A percentile compares a stretch with the other conserved stretches of the same genome.
phyloP scores from a whole-genome alignment of 2,888 invertebrate species.

The Pseudolycoriella hygida region DNA sequence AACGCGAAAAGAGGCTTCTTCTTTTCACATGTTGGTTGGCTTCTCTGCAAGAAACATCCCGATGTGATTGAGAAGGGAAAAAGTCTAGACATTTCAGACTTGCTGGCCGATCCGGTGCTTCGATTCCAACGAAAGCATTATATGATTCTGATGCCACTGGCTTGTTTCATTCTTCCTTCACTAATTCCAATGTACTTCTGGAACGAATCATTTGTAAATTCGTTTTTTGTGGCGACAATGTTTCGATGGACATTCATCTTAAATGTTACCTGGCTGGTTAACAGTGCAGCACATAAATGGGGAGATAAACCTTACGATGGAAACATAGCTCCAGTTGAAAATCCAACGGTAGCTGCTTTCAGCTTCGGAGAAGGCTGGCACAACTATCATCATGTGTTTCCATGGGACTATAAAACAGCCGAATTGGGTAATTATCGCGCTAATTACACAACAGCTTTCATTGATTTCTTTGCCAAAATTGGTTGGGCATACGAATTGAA shows the following conservation, averaged over 20 bases:
- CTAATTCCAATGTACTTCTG: conserved; percentile 56
- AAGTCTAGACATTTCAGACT: conserved; percentile 67
- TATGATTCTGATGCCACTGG: conserved; percentile 49
- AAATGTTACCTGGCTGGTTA: conserved; percentile 80
- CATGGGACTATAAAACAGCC: conserved; percentile 71
- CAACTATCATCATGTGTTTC: conserved; percentile 70
- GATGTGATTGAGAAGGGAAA: conserved; percentile 76
- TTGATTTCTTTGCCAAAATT: conserved; percentile 62
- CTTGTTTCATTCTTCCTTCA: conserved; percentile 64
- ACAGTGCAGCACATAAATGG: conserved; percentile 74
- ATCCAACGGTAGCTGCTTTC: conserved; percentile 38
- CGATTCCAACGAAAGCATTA: conserved; percentile 73
- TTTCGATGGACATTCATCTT: conserved; percentile 65
- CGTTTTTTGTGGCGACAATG: conserved; percentile 49
- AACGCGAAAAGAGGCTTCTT: conserved; percentile 87
- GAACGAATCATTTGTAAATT: conserved; percentile 50
- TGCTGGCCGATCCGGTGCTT: conserved; percentile 66
- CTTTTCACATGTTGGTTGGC: conserved; percentile 93
- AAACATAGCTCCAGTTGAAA: conserved; percentile 50
- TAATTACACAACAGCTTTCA: conserved; percentile 59
- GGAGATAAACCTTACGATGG: conserved; percentile 60
- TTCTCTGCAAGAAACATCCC: conserved; percentile 77
- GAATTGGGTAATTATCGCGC: conserved; percentile 55
- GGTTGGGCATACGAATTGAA: conserved; percentile 82
- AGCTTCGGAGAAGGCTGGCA: conserved; percentile 64